Evolutionary conservation across 92 coral and sea anemone genomes (phyloP).

Genomic region (Umimayanthus kanabou): DNA sequence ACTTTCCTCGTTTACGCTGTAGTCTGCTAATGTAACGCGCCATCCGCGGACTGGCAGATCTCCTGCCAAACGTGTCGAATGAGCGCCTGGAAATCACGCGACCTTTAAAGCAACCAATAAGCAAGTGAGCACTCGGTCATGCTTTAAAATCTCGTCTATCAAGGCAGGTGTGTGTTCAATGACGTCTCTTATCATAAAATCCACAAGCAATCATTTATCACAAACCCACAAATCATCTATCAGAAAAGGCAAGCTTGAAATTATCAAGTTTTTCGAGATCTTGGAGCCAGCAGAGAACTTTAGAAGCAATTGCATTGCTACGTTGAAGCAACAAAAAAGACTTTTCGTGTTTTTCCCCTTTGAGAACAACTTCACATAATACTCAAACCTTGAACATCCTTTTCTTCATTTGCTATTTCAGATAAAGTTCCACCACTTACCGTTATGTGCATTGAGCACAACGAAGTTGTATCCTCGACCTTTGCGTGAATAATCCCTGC

Average conservation of each 20-base stretch:
- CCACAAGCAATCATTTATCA: too few species aligned
- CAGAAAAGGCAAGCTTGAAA: too few species aligned
- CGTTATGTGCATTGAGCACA: conserved; percentile 45
- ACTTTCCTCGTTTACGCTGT: not conserved
- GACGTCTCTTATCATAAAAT: too few species aligned
- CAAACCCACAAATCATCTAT: too few species aligned
- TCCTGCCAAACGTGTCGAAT: conserved; percentile 13
- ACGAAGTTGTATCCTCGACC: conserved; percentile 59
- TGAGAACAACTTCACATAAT: too few species aligned
- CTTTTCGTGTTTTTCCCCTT: too few species aligned
- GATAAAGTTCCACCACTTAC: not conserved
- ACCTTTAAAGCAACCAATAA: conserved; percentile 13
- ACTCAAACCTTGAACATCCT: too few species aligned
- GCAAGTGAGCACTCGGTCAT: not conserved
- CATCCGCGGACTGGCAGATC: conserved; percentile 27
- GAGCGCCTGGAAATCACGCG: conserved; percentile 35
- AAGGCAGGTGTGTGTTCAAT: not conserved
- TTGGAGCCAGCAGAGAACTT: too few species aligned
- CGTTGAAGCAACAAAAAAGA: too few species aligned
- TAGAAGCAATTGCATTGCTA: too few species aligned
- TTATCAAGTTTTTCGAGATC: too few species aligned
- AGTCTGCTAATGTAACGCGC: not conserved
- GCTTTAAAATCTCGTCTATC: not conserved
- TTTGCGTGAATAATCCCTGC: conserved; percentile 43
- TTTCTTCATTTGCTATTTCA: too few species aligned